Conservation (phyloP, 2,797 vertebrate genomes). For the Lateolabrax maculatus region DNA sequence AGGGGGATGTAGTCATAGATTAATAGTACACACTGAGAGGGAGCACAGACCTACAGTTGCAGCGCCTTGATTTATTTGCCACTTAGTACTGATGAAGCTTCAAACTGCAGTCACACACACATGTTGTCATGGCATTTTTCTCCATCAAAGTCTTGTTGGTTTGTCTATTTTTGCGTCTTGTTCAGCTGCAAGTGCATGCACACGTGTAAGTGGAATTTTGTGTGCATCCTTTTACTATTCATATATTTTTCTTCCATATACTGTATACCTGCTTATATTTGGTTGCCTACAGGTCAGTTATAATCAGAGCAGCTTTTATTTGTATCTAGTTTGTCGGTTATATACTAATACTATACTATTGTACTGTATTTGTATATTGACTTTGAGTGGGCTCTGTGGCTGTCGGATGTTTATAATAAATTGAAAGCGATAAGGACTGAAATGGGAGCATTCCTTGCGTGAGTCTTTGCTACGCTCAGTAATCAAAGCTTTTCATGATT, state of each 20-base stretch:
- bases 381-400: conserved; percentile 37
- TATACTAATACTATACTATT: neutral
- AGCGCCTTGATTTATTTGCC: conserved; percentile 97
- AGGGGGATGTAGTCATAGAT: conserved; percentile 77
- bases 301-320: conserved; percentile 28
- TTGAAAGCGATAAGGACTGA: conserved; percentile 58
- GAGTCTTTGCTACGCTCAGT: conserved; percentile 63
- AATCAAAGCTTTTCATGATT: conserved; percentile 82
- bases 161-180: conserved; percentile 73
- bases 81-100: conserved; percentile 98
- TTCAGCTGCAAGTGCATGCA: conserved; percentile 44
- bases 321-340: conserved; percentile 23
- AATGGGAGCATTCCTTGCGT: conserved; percentile 66
- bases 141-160: conserved; percentile 85
- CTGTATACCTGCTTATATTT: conserved; percentile 11
- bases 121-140: conserved; percentile 93
- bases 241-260: conserved; percentile 6
- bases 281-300: conserved; percentile 19
- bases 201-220: conserved; percentile 13
- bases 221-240: conserved; percentile 63
- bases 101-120: conserved; percentile 92
- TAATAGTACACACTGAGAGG: conserved; percentile 90
- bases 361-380: conserved; percentile 12
- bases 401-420: conserved; percentile 60
- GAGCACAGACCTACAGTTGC: conserved; percentile 84